phyloP scores from a whole-genome alignment of 1,140 invertebrate genomes.

The Tribolium madens region DNA sequence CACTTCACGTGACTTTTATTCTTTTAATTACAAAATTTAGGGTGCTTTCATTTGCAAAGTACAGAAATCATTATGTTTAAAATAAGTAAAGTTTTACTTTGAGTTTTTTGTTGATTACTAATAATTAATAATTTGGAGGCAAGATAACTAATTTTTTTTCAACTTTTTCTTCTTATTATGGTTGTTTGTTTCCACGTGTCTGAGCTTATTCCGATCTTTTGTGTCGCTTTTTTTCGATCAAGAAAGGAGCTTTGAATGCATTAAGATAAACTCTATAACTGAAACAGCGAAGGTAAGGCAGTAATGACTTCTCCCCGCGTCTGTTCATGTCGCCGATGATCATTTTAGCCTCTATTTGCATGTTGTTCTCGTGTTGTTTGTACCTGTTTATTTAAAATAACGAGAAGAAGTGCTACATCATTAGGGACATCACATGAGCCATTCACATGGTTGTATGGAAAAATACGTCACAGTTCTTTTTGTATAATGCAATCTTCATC shows the following conservation, averaged over 20 bases:
- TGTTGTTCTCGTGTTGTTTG: slow-evolving; percentile 47
- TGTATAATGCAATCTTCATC: slow-evolving; percentile 32
- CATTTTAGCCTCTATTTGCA: slow-evolving; percentile 47
- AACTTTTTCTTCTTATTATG: neutral
- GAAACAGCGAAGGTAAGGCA: neutral
- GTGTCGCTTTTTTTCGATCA: neutral
- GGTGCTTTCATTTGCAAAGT: no score
- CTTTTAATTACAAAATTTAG: no score
- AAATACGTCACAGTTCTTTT: slow-evolving; percentile 9
- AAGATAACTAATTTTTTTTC: no score
- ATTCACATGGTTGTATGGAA: neutral
- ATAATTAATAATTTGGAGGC: no score
- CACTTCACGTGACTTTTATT: no score
- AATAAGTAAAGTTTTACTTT: no score
- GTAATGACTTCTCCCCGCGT: slow-evolving; percentile 46
- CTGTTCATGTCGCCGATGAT: slow-evolving; percentile 13
- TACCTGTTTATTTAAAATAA: slow-evolving; percentile 51
- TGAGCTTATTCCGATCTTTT: neutral
- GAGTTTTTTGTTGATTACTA: no score
- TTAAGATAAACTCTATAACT: slow-evolving; percentile 45
- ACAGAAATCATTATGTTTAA: no score
- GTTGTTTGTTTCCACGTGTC: neutral
- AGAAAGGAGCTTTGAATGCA: slow-evolving; percentile 8
- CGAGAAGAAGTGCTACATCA: slow-evolving; percentile 39
- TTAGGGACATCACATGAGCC: slow-evolving; percentile 31